A percentile compares a stretch with the other conserved stretches of the same genome.
phyloP scores from a whole-genome alignment of 2,888 invertebrate species.

The Barypeithes pellucidus region DNA sequence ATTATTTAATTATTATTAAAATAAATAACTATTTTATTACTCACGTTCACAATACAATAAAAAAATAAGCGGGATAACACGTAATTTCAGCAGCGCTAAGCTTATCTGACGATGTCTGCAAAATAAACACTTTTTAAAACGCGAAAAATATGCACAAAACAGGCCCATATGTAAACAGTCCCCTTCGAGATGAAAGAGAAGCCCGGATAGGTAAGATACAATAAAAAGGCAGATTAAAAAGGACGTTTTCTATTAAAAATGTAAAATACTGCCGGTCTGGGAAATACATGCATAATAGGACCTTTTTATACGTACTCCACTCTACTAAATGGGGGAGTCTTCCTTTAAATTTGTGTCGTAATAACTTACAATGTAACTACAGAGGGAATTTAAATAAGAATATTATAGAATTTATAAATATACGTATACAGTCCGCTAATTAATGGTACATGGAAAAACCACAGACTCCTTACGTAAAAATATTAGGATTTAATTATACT shows the following conservation, averaged over 20 bases:
- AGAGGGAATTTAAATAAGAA: slow-evolving; percentile 47
- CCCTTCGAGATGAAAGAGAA: slow-evolving; percentile 41
- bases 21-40: too few relatives aligned
- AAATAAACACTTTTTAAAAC: slow-evolving; percentile 22
- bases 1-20: too few relatives aligned
- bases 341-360: slow-evolving; percentile 49
- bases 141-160: slow-evolving; percentile 25
- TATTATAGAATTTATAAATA: slow-evolving; percentile 31
- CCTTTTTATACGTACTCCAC: slow-evolving; percentile 46
- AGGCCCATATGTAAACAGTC: slow-evolving; percentile 31
- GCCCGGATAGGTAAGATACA: slow-evolving; percentile 58
- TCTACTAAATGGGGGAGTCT: slow-evolving; percentile 48
- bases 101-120: not conserved
- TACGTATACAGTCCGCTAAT: too few relatives aligned
- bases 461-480: too few relatives aligned
- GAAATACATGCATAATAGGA: slow-evolving; percentile 68
- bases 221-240: slow-evolving; percentile 67
- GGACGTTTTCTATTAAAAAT: slow-evolving; percentile 69
- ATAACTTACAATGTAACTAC: slow-evolving; percentile 45
- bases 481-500: too few relatives aligned
- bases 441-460: too few relatives aligned
- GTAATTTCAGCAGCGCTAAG: not conserved
- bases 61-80: not conserved
- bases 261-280: slow-evolving; percentile 68
- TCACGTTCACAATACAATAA: not conserved